Base-by-base conservation (phyloP, 37 sponge, comb jelly and placozoan species). In the Theonella swinhoei region DNA sequence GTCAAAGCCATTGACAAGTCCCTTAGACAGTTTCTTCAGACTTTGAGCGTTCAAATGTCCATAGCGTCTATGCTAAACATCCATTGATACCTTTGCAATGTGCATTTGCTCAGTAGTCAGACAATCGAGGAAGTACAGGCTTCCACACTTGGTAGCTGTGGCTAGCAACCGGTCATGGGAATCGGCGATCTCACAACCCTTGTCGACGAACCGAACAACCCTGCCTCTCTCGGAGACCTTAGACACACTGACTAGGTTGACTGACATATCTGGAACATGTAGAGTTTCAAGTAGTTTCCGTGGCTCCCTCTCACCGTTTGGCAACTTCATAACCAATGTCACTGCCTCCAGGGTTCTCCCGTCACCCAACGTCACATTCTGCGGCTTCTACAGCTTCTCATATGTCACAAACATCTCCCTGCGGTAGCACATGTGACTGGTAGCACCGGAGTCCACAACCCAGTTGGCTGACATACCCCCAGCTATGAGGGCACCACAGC, bases 381-480 rank as follows among this genome's bases (percentile, higher is more conserved):
- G 37, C 22, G 82, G 73, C 22, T 58, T 30, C 24, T 70, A 23
- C 62, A 82, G 38, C 19, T 33, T 23, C 35, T 82, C 35, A 58
- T 72, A 37, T 20, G 41, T 63, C 30, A 29, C 43, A 63, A 87
- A 85, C n/a, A 71, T 24, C 20, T 71, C 37, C 33, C 47, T 61
- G 68, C 79, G 43, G 75, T 47, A 61, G 31, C 80, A 86, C 70
- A 80, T 87, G 80, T 86, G 79, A 29, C 59, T 35, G 25, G 87
- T 87, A 47, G 88, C 88, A 70, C 83, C 88, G 24, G 88, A 88
- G 64, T 88, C 88, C 8, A 88, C 70, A 37, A 88, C 76, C 88
- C 88, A 87, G 66, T 73, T 77, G 1, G 64, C 77, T 33, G 14
- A 61, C n/a, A n/a, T n/a, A 2, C 64, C 14, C 17, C 61, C 39